phyloP scores from a whole-genome alignment of 2,113 vertebrate genomes.

The Bubo scandiacus region DNA sequence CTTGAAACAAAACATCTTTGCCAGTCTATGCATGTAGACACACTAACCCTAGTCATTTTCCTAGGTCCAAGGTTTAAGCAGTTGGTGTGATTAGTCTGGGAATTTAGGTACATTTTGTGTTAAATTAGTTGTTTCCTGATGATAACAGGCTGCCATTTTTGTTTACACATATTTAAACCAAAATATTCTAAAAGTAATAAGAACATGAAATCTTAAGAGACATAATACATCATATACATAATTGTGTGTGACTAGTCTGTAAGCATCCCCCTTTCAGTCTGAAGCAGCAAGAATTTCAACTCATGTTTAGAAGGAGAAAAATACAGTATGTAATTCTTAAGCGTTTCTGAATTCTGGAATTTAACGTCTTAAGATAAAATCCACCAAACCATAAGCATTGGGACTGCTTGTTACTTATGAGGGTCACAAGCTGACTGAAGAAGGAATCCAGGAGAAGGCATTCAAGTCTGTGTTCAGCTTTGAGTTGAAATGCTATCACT shows the following conservation, averaged over 20 bases:
- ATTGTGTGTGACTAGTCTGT: not conserved
- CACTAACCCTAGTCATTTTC: not conserved
- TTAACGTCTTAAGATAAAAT: not conserved
- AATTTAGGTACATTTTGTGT: not conserved
- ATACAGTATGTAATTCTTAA: not conserved
- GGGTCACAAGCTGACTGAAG: not conserved
- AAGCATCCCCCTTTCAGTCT: not conserved
- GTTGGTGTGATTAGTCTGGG: not conserved
- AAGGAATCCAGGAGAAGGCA: not conserved
- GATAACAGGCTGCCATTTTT: not conserved
- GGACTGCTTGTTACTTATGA: not conserved
- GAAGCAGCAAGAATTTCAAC: not conserved
- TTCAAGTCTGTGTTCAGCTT: not conserved
- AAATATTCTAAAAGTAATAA: not conserved
- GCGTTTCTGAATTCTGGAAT: not conserved
- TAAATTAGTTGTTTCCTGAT: not conserved
- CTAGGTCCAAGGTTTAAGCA: not conserved
- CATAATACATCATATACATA: not conserved
- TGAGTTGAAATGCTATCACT: not conserved
- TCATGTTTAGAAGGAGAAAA: not conserved
- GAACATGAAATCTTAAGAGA: not conserved
- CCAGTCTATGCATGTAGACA: not conserved
- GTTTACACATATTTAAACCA: not conserved
- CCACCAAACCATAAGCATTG: rapidly evolving
- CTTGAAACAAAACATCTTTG: not conserved